These are phyloP conservation scores for Limosa lapponica DNA, from an alignment of 2,797 vertebrate species.

Conservation along the genomic window DNA sequence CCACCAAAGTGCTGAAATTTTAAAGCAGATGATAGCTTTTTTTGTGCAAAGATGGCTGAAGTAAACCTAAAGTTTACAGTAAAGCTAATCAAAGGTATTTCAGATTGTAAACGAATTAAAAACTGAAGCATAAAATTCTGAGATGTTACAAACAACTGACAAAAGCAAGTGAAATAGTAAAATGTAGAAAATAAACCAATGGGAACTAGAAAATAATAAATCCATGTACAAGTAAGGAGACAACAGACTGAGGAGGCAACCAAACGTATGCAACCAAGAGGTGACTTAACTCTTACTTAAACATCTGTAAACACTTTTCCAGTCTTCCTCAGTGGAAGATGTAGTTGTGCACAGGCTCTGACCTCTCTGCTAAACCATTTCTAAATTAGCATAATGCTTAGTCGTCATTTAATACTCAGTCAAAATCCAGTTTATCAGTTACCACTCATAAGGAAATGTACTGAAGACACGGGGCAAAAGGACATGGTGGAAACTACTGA, in stretches of 20 bases:
- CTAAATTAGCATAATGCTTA: neutral
- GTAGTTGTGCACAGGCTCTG: neutral
- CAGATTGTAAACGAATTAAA: neutral
- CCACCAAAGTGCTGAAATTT: neutral
- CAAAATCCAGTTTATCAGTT: neutral
- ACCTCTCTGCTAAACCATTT: neutral
- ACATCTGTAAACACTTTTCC: neutral
- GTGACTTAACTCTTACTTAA: neutral
- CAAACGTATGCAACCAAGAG: neutral
- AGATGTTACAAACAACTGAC: neutral
- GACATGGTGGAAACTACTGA: neutral
- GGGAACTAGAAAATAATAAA: neutral
- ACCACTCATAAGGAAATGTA: neutral
- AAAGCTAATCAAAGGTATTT: neutral
- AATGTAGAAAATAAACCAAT: neutral
- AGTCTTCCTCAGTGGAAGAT: neutral
- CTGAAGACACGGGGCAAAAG: fast-evolving
- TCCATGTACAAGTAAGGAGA: neutral
- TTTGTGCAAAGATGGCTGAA: neutral
- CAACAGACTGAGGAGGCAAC: neutral
- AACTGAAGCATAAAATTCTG: neutral
- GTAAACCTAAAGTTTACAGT: neutral
- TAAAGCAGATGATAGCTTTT: neutral
- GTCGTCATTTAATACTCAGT: neutral
- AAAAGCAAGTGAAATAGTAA: neutral